phyloP scores from a whole-genome alignment of 2,113 vertebrate genomes.

The Sapayoa aenigma region DNA sequence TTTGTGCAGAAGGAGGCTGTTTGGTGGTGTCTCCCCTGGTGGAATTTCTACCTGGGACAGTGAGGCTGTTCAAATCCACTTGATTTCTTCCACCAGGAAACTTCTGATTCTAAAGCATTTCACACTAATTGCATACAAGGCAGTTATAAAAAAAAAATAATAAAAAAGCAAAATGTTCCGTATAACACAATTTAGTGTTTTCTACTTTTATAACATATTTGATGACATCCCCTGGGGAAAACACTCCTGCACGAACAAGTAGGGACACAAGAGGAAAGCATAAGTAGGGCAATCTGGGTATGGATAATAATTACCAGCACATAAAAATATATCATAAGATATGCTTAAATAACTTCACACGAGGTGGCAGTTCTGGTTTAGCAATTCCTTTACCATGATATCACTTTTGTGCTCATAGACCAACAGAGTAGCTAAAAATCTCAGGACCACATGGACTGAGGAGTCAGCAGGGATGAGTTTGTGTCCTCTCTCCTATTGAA shows the following conservation, averaged over 20 bases:
- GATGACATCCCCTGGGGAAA: not conserved
- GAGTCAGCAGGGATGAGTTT: rapidly evolving
- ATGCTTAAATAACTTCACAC: not conserved
- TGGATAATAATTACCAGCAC: not conserved
- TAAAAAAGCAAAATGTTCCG: not conserved
- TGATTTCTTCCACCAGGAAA: not conserved
- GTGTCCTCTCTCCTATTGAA: not conserved
- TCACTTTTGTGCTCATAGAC: not conserved
- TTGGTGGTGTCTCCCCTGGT: not conserved
- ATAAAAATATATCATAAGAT: slow-evolving; percentile 30
- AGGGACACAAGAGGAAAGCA: not conserved
- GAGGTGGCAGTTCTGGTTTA: slow-evolving; percentile 1
- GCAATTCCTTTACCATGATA: slow-evolving; percentile 6
- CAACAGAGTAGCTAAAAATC: not conserved
- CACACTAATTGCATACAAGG: not conserved
- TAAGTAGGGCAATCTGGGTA: slow-evolving; percentile 27
- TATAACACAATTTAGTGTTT: not conserved
- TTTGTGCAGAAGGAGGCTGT: not conserved
- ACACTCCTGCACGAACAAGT: slow-evolving; percentile 21
- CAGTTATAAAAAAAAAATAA: not conserved
- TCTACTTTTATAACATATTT: slow-evolving; percentile 4
- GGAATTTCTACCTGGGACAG: not conserved
- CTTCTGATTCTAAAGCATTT: not conserved
- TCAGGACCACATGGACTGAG: not conserved
- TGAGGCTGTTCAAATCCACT: not conserved